Base-by-base conservation (phyloP, 2,888 invertebrate genomes). In the Protodeltote pygarga region DNA sequence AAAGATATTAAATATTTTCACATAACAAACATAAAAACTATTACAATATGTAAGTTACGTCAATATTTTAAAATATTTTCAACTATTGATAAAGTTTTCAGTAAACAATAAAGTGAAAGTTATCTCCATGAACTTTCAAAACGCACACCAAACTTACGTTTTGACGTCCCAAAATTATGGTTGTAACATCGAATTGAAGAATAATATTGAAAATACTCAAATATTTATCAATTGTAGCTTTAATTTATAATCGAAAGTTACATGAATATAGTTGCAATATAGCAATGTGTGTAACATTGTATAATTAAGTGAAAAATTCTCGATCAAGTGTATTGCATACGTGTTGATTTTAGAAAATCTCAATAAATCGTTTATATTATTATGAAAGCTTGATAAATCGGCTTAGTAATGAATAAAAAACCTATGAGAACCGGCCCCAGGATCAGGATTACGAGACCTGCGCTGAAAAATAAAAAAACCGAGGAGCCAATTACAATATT, bases 381-480 rank as follows among this genome's bases (percentile, higher is more conserved):
- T 59, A 40, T 48, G 49, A 53, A 39, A 42, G 32, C 44, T 49
- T 62, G 49, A 40, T 53, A 48, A 48, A 52, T 63, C 65, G 66
- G 61, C 76, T 50, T 46, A 80, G 77, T 77, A 67, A 91, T 91
- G 91, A 89, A 85, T 81, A 91, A 88, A 68, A 91, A 90, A 72
- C 80, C 77, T 9, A 64, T 59, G 13, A 76, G 89, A 46, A 79
- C 81, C 33, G 91, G 91, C 48, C 91, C 91, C 1, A 83, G 85
- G 61, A 86, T 90, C 47, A 73, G 90, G 5, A 84, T 89, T 13
- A 91, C 89, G 0, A 71, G 87, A 34, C 85, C 88, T 25, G 70
- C 79, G 1, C 64, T 71, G 5, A 68, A 83, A 33, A 63, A 73
- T 3, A 64, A 65, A 21, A 84, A 82, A 67, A 37, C 75, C 0